Evolutionary conservation across 1,140 invertebrate species (phyloP).

Genomic region (Trachelipus rathkii): DNA sequence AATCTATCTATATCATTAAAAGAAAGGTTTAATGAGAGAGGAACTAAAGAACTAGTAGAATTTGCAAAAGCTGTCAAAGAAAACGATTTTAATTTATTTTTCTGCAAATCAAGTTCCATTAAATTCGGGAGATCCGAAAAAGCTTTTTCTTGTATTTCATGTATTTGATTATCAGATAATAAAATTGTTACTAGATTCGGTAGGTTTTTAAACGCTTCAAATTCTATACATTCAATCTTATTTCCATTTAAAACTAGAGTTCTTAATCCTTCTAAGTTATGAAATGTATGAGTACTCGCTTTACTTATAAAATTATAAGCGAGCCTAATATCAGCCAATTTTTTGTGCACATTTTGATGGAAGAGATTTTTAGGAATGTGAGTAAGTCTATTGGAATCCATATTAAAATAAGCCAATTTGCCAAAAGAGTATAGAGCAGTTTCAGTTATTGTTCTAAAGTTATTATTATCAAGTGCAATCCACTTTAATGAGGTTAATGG

Average conservation of each 20-base stretch:
- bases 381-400: slow-evolving; percentile 68
- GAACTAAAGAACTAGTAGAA: slow-evolving; percentile 64
- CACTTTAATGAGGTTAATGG: slow-evolving; percentile 69
- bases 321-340: slow-evolving; percentile 69
- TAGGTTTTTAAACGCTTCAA: slow-evolving; percentile 62
- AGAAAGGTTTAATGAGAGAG: slow-evolving; percentile 70
- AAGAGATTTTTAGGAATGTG: slow-evolving; percentile 55
- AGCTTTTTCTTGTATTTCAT: slow-evolving; percentile 51
- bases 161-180: slow-evolving; percentile 54
- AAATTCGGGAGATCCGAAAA: slow-evolving; percentile 66
- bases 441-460: slow-evolving; percentile 49
- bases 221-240: slow-evolving; percentile 59
- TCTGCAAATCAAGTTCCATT: slow-evolving; percentile 65
- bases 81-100: slow-evolving; percentile 66
- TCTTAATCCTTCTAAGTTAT: slow-evolving; percentile 60
- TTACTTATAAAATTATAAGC: slow-evolving; percentile 66
- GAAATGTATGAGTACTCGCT: slow-evolving; percentile 62
- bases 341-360: slow-evolving; percentile 63
- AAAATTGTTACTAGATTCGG: slow-evolving; percentile 65
- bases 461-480: slow-evolving; percentile 84
- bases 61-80: slow-evolving; percentile 71
- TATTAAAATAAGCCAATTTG: slow-evolving; percentile 73
- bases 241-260: slow-evolving; percentile 68
- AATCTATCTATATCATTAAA: slow-evolving; percentile 67
- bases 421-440: slow-evolving; percentile 49